Percentiles rank a stretch among this genome's conserved stretches.
phyloP scores from a whole-genome alignment of 2,113 vertebrate species.

The Myotis davidii region DNA sequence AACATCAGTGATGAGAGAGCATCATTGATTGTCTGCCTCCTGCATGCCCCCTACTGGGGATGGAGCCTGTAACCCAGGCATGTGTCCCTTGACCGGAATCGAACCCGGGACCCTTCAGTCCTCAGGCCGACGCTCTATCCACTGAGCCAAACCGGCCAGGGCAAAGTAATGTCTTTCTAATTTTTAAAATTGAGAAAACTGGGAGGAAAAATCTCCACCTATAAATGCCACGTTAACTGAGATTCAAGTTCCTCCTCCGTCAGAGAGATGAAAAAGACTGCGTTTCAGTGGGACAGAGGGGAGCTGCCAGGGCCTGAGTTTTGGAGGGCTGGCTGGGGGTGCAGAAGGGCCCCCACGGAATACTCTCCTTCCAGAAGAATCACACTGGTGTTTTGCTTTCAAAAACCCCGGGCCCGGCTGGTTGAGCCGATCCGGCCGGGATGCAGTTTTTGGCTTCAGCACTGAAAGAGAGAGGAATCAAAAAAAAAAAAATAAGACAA shows the following conservation, averaged over 20 bases:
- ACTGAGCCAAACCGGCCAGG: no score
- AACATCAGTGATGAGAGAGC: no score
- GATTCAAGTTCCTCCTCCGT: not conserved
- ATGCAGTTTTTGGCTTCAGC: constrained; percentile 75
- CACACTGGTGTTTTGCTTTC: not conserved
- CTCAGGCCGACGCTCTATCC: no score
- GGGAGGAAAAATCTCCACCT: not conserved
- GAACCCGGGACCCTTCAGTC: no score
- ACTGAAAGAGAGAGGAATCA: constrained; percentile 77
- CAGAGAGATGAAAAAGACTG: not conserved
- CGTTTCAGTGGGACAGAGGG: not conserved
- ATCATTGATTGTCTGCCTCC: no score
- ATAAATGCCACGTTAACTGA: not conserved
- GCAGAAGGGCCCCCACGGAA: accelerated
- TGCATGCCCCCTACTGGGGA: no score
- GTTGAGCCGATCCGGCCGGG: constrained; percentile 55
- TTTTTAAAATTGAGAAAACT: constrained; percentile 31
- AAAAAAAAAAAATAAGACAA: constrained; percentile 48
- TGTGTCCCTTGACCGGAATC: no score
- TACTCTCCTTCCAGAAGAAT: not conserved
- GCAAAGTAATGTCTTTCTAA: not conserved
- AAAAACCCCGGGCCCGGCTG: constrained; percentile 32
- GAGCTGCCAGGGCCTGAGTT: not conserved
- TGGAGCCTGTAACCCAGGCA: no score
- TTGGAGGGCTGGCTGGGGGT: not conserved